A percentile compares a stretch with the other conserved stretches of the same genome.
phyloP scores from a whole-genome alignment of 37 sponge, comb jelly and placozoan genomes.

The Spongilla lacustris region DNA sequence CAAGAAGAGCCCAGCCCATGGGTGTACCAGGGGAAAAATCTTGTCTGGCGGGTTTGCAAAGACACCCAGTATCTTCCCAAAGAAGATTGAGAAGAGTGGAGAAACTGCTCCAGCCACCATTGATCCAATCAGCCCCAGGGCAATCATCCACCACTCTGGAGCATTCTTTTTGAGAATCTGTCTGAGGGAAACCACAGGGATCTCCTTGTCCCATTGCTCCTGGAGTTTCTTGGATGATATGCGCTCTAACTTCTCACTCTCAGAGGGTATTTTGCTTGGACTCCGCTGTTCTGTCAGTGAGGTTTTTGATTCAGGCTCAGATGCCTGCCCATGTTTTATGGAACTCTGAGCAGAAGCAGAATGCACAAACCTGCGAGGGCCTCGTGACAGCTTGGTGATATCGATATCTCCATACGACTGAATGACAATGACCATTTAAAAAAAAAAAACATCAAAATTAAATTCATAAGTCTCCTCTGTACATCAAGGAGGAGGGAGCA shows the following conservation, averaged over 20 bases:
- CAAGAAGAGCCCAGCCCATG: conserved; percentile 47
- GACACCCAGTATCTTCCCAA: conserved; percentile 63
- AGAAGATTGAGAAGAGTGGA: conserved; percentile 75
- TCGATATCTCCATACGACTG: neutral
- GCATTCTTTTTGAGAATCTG: conserved; percentile 41
- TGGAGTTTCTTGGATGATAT: neutral
- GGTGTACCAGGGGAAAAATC: conserved; percentile 9
- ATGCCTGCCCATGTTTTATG: neutral
- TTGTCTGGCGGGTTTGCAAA: conserved; percentile 11
- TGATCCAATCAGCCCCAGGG: conserved; percentile 62
- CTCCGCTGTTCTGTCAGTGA: neutral
- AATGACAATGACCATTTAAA: neutral
- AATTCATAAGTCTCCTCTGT: no score
- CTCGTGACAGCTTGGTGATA: neutral
- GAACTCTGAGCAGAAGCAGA: neutral
- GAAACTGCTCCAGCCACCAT: conserved; percentile 46
- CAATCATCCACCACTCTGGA: conserved; percentile 70
- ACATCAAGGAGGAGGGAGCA: no score
- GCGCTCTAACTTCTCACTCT: neutral
- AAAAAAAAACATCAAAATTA: no score
- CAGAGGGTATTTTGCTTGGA: neutral
- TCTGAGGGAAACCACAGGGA: conserved; percentile 27
- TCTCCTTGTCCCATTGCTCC: conserved; percentile 41
- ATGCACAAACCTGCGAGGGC: neutral
- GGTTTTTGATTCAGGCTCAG: neutral